Conservation (phyloP, 1,140 invertebrate species). For the Notospermus geniculatus region DNA sequence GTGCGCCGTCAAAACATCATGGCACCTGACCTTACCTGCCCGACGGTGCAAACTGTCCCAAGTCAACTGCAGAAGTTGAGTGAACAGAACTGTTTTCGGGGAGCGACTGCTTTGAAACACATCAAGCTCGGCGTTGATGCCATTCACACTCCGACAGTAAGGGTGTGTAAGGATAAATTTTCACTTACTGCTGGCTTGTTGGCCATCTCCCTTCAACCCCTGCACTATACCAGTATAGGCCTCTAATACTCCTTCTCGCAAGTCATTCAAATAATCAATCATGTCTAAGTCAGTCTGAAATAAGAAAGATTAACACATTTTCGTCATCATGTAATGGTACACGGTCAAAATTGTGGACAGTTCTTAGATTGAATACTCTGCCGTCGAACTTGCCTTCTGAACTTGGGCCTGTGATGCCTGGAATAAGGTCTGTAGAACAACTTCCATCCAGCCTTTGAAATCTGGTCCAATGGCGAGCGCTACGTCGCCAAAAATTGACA, state of each 20-base stretch:
- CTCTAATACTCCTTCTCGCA: constrained; percentile 92
- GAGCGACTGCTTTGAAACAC: too few species aligned
- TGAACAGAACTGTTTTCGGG: too few species aligned
- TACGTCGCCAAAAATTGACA: constrained; percentile 94
- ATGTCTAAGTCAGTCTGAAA: constrained; percentile 84
- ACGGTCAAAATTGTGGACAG: too few species aligned
- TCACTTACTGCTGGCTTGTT: constrained; percentile 57
- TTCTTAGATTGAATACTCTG: too few species aligned
- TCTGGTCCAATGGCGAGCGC: constrained; percentile 88
- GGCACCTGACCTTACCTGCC: too few species aligned
- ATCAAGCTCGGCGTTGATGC: too few species aligned
- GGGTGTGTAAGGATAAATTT: neutral
- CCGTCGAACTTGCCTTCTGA: constrained; percentile 76
- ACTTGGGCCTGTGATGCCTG: constrained; percentile 90
- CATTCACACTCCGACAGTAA: too few species aligned
- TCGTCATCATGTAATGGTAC: too few species aligned
- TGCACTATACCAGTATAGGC: constrained; percentile 97
- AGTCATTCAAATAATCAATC: constrained; percentile 91
- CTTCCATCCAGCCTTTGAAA: constrained; percentile 89
- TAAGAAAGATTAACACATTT: constrained; percentile 19
- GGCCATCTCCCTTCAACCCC: constrained; percentile 75
- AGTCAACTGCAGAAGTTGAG: too few species aligned
- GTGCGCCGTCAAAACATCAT: too few species aligned
- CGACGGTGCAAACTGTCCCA: too few species aligned
- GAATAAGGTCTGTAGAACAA: constrained; percentile 85